Evolutionary conservation across 2,888 invertebrate species (phyloP).

Genomic region (Agrypnus murinus): DNA sequence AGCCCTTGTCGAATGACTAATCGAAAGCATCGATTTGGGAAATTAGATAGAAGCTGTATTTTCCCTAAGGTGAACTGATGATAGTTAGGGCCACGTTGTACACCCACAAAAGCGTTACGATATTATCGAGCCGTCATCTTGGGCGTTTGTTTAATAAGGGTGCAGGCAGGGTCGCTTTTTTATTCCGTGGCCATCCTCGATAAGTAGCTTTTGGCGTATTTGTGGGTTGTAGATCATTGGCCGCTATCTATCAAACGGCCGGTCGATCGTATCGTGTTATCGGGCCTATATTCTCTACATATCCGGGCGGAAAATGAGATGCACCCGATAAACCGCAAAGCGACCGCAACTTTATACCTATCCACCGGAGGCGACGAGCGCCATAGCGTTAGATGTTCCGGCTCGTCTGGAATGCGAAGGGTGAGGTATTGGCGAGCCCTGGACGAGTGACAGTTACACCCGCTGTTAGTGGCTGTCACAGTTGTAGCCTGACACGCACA

Average conservation of each 20-base stretch:
- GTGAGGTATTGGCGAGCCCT: conserved; percentile 46
- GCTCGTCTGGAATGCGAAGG: conserved; percentile 49
- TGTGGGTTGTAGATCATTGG: conserved; percentile 40
- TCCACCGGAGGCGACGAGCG: conserved; percentile 49
- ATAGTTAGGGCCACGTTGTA: conserved; percentile 8
- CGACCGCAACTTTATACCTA: conserved; percentile 52
- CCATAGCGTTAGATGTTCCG: conserved; percentile 51
- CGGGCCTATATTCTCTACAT: conserved; percentile 39
- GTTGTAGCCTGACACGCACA: conserved; percentile 51
- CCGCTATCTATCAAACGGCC: conserved; percentile 44
- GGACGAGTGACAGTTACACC: conserved; percentile 50
- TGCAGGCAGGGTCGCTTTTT: conserved; percentile 27
- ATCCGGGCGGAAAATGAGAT: conserved; percentile 51
- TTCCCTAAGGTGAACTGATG: conserved; percentile 7
- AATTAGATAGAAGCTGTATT: background rate
- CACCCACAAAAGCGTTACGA: conserved; percentile 16
- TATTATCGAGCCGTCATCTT: conserved; percentile 27
- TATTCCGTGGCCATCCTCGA: conserved; percentile 24
- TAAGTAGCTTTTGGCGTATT: conserved; percentile 38
- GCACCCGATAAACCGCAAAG: conserved; percentile 50
- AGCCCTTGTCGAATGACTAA: conserved; percentile 10
- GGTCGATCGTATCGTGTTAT: conserved; percentile 45
- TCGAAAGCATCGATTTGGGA: conserved; percentile 8
- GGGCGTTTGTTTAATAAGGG: conserved; percentile 30
- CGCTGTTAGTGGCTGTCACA: conserved; percentile 52